phyloP scores from a whole-genome alignment of 2,113 vertebrate species.

The Turnix velox region DNA sequence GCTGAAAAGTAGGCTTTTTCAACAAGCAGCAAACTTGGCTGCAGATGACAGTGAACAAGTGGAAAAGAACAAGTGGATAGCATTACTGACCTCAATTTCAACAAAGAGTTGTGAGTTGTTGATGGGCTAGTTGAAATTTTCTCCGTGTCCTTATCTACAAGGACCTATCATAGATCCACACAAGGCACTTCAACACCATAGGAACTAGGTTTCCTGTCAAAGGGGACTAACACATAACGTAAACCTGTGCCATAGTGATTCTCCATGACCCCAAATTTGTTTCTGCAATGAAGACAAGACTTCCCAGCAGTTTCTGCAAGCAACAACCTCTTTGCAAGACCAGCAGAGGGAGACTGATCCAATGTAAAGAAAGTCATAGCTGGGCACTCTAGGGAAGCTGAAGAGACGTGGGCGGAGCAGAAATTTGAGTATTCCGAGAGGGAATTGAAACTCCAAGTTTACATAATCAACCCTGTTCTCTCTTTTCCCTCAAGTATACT shows the following conservation, averaged over 20 bases:
- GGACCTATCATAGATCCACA: neutral
- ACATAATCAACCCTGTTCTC: neutral
- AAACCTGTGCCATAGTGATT: accelerated
- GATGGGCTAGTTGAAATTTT: neutral
- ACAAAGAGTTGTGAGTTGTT: neutral
- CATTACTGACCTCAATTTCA: neutral
- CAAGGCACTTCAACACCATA: neutral
- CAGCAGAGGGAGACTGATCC: neutral
- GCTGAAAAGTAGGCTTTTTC: neutral
- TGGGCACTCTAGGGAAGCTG: neutral
- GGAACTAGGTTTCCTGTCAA: neutral
- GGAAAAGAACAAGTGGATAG: neutral
- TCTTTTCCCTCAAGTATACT: neutral
- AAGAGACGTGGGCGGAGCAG: neutral
- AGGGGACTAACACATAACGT: accelerated
- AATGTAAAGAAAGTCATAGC: neutral
- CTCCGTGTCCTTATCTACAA: neutral
- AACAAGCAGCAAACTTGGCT: neutral
- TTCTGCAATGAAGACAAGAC: neutral
- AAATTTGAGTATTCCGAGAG: neutral
- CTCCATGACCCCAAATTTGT: neutral
- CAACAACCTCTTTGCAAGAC: neutral
- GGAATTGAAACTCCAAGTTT: neutral
- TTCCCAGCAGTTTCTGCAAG: neutral
- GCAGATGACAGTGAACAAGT: neutral